A percentile compares a stretch with the other conserved stretches of the same genome.
These are phyloP conservation scores for Eubasilissa splendida DNA, from an alignment of 2,888 invertebrate species.

Conservation along the genomic window DNA sequence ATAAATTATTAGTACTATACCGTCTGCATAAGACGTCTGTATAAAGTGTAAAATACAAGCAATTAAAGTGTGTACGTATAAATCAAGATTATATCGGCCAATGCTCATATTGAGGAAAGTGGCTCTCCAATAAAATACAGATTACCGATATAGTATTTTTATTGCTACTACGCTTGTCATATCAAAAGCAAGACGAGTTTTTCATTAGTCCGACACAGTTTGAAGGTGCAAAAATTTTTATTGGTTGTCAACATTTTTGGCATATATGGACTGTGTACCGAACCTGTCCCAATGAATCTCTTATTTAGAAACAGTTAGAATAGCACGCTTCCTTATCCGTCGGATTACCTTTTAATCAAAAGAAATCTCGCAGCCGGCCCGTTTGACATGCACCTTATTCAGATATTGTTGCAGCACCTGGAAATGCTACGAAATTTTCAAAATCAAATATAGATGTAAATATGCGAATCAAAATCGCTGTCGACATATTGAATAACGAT, in stretches of 20 bases:
- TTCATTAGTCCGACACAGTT: slow-evolving; percentile 15
- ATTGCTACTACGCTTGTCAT: not conserved
- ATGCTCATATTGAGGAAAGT: not conserved
- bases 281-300: not conserved
- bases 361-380: not conserved
- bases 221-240: slow-evolving; percentile 33
- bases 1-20: too few species aligned
- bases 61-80: too few species aligned
- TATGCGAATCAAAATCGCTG: too few species aligned
- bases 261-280: slow-evolving; percentile 17
- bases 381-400: not conserved
- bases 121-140: not conserved
- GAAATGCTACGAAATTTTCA: too few species aligned
- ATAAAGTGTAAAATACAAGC: too few species aligned
- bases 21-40: too few species aligned
- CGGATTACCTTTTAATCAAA: slow-evolving; percentile 21
- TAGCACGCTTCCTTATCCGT: slow-evolving; percentile 2
- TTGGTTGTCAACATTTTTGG: slow-evolving; percentile 40
- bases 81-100: not conserved
- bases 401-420: not conserved
- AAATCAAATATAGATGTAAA: too few species aligned
- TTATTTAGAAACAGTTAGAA: slow-evolving; percentile 11
- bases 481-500: too few species aligned
- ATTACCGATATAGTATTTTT: not conserved
- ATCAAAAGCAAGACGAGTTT: not conserved